Percentiles rank a stretch among this genome's conserved stretches.
Conservation (phyloP, 2,797 vertebrate genomes). For the Spheniscus humboldti region DNA sequence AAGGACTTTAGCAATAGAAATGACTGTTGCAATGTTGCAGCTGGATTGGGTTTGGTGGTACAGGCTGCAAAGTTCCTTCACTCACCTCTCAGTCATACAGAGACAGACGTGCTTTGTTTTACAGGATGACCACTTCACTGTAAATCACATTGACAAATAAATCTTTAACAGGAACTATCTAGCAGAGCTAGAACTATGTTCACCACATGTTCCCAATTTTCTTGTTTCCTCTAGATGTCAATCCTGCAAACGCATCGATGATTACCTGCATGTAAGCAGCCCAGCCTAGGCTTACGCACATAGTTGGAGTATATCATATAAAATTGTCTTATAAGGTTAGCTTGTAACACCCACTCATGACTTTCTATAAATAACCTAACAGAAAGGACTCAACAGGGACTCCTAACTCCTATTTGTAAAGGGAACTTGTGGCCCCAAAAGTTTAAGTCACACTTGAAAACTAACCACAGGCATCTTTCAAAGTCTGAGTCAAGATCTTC, state of each 20-base stretch:
- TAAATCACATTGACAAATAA: background rate
- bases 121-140: background rate
- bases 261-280: background rate
- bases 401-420: background rate
- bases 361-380: background rate
- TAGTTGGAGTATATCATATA: background rate
- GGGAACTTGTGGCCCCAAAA: background rate
- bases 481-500: background rate
- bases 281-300: background rate
- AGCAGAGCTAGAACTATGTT: background rate
- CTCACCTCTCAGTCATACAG: background rate
- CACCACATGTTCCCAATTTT: background rate
- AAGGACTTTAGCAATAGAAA: background rate
- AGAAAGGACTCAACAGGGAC: background rate
- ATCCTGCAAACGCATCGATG: background rate
- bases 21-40: too few relatives aligned
- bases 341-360: background rate
- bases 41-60: background rate
- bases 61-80: background rate
- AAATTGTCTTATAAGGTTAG: background rate
- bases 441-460: background rate
- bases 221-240: background rate
- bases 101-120: background rate
- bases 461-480: background rate
- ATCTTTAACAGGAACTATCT: background rate